phyloP scores from a whole-genome alignment of 1,140 invertebrate genomes.

The Hyles vespertilio region DNA sequence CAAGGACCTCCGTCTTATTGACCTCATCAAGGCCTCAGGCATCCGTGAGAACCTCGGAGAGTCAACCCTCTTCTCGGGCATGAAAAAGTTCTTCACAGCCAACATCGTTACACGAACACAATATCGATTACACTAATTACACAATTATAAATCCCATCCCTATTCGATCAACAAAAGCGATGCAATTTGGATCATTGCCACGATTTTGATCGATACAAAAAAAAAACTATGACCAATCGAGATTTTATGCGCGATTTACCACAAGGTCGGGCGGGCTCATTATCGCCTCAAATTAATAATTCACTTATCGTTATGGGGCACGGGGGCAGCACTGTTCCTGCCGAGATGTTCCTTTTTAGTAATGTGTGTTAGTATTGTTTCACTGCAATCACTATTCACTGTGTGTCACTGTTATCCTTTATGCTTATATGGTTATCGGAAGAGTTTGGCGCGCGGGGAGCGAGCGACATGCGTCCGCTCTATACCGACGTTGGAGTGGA shows the following conservation, averaged over 20 bases:
- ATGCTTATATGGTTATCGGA: conserved; percentile 37
- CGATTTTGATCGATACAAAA: neutral
- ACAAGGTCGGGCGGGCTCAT: conserved; percentile 24
- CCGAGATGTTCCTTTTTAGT: conserved; percentile 12
- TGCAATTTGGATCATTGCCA: conserved; percentile 8
- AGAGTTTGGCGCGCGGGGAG: conserved; percentile 14
- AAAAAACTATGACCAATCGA: conserved; percentile 15
- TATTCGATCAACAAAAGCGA: conserved; percentile 9
- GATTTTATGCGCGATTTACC: conserved; percentile 22
- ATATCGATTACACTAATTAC: conserved; percentile 4
- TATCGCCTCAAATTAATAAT: conserved; percentile 3
- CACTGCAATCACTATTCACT: conserved; percentile 43
- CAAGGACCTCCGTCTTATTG: conserved; percentile 80
- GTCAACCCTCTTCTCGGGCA: conserved; percentile 79
- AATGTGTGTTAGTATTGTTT: conserved; percentile 37
- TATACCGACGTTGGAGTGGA: conserved; percentile 18
- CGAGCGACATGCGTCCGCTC: conserved; percentile 27
- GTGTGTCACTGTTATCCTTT: conserved; percentile 16
- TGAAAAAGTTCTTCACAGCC: conserved; percentile 81
- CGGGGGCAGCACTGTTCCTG: neutral
- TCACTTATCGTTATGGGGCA: conserved; percentile 2
- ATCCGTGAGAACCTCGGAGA: conserved; percentile 76
- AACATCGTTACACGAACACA: conserved; percentile 61
- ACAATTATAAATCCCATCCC: conserved; percentile 12
- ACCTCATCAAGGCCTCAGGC: conserved; percentile 81